phyloP scores from a whole-genome alignment of 2,797 vertebrate genomes.

The Pangasius krempfi region DNA sequence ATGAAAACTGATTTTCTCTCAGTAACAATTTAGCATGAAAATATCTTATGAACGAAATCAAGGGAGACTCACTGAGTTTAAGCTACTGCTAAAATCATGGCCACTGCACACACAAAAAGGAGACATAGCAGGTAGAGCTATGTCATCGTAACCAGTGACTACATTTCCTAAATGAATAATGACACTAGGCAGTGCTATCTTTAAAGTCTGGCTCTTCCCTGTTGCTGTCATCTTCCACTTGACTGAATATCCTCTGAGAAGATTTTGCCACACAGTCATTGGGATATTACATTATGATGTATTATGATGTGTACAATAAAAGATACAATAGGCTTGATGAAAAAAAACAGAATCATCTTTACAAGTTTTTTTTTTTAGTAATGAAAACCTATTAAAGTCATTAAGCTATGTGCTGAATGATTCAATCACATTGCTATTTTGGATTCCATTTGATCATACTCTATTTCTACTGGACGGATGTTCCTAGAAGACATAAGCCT shows the following conservation, averaged over 20 bases:
- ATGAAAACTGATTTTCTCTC: conserved; percentile 1
- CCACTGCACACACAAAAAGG: neutral
- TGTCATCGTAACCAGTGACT: neutral
- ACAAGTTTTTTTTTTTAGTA: neutral
- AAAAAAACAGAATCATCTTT: neutral
- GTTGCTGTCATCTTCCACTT: conserved; percentile 21
- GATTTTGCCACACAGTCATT: neutral
- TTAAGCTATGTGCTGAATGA: neutral
- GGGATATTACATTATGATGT: neutral
- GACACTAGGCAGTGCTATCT: conserved; percentile 34
- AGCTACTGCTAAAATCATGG: neutral
- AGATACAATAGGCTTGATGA: neutral
- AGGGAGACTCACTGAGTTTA: neutral
- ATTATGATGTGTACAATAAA: neutral
- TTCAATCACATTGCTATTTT: neutral
- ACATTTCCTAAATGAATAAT: conserved; percentile 33
- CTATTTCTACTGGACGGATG: neutral
- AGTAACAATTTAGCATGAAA: neutral
- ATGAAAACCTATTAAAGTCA: neutral
- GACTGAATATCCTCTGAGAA: conserved; percentile 19
- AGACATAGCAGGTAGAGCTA: conserved; percentile 14
- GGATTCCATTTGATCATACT: conserved; percentile 4
- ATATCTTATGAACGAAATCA: neutral
- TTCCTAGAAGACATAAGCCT: conserved; percentile 15
- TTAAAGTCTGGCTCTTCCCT: conserved; percentile 25